Evolutionary conservation across 2,888 invertebrate species (phyloP).

Genomic region (Pollenia griseotomentosa): DNA sequence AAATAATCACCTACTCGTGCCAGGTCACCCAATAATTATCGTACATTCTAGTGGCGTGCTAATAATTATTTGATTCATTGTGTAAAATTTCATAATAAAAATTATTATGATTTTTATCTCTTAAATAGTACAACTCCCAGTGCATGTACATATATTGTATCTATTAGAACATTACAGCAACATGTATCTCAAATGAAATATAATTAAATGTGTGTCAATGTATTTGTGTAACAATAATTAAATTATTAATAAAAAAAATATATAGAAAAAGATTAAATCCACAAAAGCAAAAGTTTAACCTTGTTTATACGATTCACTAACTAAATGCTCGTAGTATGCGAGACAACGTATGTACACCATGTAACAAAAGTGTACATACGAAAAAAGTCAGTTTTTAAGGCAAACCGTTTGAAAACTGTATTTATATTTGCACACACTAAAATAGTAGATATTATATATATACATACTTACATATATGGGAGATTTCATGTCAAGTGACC

Average conservation of each 20-base stretch:
- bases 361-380: too few species aligned
- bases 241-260: constrained; percentile 21
- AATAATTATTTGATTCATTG: constrained; percentile 32
- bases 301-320: constrained; percentile 26
- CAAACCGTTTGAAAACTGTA: too few species aligned
- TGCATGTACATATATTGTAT: not conserved
- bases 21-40: not conserved
- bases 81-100: not conserved
- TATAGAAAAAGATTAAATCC: constrained; percentile 23
- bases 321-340: too few species aligned
- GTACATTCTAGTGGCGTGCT: constrained; percentile 37
- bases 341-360: too few species aligned
- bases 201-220: not conserved
- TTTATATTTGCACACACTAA: too few species aligned
- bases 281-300: constrained; percentile 61
- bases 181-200: constrained; percentile 9
- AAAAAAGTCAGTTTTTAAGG: too few species aligned
- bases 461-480: too few species aligned
- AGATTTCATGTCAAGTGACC: too few species aligned
- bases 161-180: not conserved
- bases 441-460: too few species aligned
- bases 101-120: constrained; percentile 56
- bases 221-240: constrained; percentile 14
- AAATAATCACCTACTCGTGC: not conserved
- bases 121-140: not conserved